Evolutionary conservation across 2,797 vertebrate genomes (phyloP).

Genomic region (Heteromormyrus szaboi): DNA sequence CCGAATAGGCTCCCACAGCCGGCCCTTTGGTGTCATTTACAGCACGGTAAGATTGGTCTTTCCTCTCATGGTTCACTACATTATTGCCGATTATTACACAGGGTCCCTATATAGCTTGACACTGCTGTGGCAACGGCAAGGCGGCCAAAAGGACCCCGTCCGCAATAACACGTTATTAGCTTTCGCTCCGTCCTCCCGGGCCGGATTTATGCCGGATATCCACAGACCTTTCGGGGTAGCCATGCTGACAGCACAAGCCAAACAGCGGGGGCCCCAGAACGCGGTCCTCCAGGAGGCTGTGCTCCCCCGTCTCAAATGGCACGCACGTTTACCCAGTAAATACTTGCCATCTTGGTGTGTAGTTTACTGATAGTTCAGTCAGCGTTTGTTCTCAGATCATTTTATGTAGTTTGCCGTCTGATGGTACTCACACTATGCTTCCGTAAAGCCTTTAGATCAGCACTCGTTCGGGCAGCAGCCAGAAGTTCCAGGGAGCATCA

Average conservation of each 20-base stretch:
- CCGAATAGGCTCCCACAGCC: slow-evolving; percentile 11
- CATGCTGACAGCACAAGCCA: slow-evolving; percentile 52
- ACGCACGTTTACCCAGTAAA: neutral
- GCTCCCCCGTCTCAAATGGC: neutral
- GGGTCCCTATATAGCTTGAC: slow-evolving; percentile 63
- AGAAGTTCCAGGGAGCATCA: slow-evolving; percentile 65
- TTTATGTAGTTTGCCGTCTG: slow-evolving; percentile 41
- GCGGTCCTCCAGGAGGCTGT: slow-evolving; percentile 34
- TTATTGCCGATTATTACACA: slow-evolving; percentile 73
- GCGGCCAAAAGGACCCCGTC: slow-evolving; percentile 60
- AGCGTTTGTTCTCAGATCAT: neutral
- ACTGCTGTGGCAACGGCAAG: slow-evolving; percentile 65
- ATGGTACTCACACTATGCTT: slow-evolving; percentile 58
- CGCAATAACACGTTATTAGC: slow-evolving; percentile 79
- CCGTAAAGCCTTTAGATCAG: slow-evolving; percentile 50
- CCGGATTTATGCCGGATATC: slow-evolving; percentile 73
- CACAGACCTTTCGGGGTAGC: slow-evolving; percentile 64
- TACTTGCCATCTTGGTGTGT: neutral
- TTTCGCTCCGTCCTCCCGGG: slow-evolving; percentile 59
- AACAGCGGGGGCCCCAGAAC: slow-evolving; percentile 44
- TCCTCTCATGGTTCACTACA: slow-evolving; percentile 59
- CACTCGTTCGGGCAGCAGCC: slow-evolving; percentile 64
- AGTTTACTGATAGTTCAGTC: neutral
- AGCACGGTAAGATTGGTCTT: slow-evolving; percentile 59
- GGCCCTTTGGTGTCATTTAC: slow-evolving; percentile 55